Base-by-base conservation (phyloP, 2,888 invertebrate genomes). In the Sialis lutaria region DNA sequence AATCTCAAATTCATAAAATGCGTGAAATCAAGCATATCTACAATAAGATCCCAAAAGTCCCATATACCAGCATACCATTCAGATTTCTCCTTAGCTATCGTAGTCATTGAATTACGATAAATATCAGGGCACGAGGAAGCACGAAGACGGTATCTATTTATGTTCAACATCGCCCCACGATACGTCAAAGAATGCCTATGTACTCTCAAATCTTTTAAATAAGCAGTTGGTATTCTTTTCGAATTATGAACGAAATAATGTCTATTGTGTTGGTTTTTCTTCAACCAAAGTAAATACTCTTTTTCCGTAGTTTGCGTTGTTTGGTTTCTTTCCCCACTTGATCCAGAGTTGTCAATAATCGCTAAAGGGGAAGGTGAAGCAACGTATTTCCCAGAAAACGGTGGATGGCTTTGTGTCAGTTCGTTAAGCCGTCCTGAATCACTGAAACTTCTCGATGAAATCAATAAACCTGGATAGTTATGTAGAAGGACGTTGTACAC, bases 41-140 rank as follows among this genome's bases (percentile, higher is more conserved):
- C 74, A 1, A 78, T 65, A 30, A 87, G 65, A 58, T 82, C 82
- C 76, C 82, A 81, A 58, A 87, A 75, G 64, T 87, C 87, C 75
- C 77, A 78, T 1, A 83, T 64, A 1, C 79, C 82, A 5, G 80
- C 74, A 62, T 77, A 79, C 79, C 81, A 82, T 56, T 79, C 75
- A 48, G 74, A 76, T 64, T 82, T 80, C 58, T 83, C 83, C 59
- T 82, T 80, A n/a, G 83, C 82, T 54, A 85, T 84, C 51, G 85
- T 85, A 1, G 83, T 82, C 81, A 86, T 85, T 1, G 85, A 84
- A 62, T 86, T 86, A 53, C 85, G 71, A 61, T 85, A 87, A 59
- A 92, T 87, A 63, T 92, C 89, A 1, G 92, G 91, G 60, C 91
- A 91, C 48, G 90, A 90, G 8, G 85, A 87, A 0, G 90, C 88